phyloP scores from a whole-genome alignment of 2,113 vertebrate species.

The Pomatostomus ruficeps region DNA sequence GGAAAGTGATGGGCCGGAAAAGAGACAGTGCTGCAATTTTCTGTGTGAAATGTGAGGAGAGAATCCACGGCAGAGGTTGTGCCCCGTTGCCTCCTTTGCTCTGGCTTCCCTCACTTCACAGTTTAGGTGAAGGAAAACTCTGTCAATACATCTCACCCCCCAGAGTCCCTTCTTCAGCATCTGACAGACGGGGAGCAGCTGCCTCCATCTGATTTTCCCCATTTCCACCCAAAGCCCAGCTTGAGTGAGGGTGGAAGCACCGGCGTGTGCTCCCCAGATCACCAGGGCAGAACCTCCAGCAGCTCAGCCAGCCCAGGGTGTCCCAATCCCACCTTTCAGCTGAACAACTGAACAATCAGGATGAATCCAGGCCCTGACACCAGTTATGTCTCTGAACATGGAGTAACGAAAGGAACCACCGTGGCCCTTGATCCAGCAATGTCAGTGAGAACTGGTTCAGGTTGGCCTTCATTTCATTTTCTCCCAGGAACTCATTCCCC shows the following conservation, averaged over 20 bases:
- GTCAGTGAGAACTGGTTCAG: not conserved
- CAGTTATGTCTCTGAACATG: fast-evolving
- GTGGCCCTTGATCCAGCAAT: not conserved
- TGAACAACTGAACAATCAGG: not conserved
- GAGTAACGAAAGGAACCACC: not conserved
- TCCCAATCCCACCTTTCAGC: not conserved
- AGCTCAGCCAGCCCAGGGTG: not conserved
- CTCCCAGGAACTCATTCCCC: not conserved
- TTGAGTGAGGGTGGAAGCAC: not conserved
- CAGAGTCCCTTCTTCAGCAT: not conserved
- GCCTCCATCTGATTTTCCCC: not conserved
- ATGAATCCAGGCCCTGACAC: not conserved
- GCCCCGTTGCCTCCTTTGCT: not conserved
- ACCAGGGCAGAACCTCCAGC: not conserved
- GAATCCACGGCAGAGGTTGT: not conserved
- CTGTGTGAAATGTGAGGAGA: not conserved
- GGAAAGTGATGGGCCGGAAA: not conserved
- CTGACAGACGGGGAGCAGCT: not conserved
- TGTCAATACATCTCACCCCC: not conserved
- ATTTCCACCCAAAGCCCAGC: not conserved
- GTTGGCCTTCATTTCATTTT: not conserved
- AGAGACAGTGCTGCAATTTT: not conserved
- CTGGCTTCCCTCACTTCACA: not conserved
- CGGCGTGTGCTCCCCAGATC: not conserved
- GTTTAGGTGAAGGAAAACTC: not conserved